Evolutionary conservation across 2,888 invertebrate species (phyloP).

Genomic region (Theristus sp.): DNA sequence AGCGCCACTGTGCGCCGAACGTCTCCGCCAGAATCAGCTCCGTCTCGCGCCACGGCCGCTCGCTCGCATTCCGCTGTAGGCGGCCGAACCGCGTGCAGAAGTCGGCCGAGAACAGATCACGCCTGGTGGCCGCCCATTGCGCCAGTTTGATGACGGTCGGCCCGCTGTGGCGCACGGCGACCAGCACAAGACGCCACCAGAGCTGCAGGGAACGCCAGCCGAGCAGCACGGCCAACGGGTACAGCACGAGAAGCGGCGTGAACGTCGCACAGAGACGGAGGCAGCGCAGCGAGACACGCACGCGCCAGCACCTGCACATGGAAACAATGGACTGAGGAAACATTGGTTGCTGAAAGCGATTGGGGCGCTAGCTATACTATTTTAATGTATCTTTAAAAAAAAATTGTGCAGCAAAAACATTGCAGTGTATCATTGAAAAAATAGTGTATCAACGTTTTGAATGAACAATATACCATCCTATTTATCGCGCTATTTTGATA

Average conservation of each 20-base stretch:
- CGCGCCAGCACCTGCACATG: neutral
- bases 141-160: slow-evolving; percentile 36
- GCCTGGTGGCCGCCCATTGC: slow-evolving; percentile 38
- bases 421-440: too few species aligned
- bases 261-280: slow-evolving; percentile 13
- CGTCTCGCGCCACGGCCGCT: slow-evolving; percentile 34
- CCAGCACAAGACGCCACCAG: slow-evolving; percentile 17
- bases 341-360: neutral
- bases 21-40: slow-evolving; percentile 14
- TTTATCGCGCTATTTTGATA: too few species aligned
- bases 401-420: neutral
- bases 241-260: slow-evolving; percentile 15
- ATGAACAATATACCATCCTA: too few species aligned
- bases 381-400: too few species aligned
- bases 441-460: too few species aligned
- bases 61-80: slow-evolving; percentile 28
- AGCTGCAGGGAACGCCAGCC: slow-evolving; percentile 4
- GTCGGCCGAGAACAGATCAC: slow-evolving; percentile 35
- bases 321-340: neutral
- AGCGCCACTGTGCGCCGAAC: slow-evolving; percentile 30
- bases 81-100: slow-evolving; percentile 32
- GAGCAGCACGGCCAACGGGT: slow-evolving; percentile 16
- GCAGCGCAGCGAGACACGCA: slow-evolving; percentile 10
- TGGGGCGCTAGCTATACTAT: too few species aligned
- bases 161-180: slow-evolving; percentile 27